These are phyloP conservation scores for Linepithema humile DNA, from an alignment of 1,140 invertebrate genomes.

Conservation along the genomic window DNA sequence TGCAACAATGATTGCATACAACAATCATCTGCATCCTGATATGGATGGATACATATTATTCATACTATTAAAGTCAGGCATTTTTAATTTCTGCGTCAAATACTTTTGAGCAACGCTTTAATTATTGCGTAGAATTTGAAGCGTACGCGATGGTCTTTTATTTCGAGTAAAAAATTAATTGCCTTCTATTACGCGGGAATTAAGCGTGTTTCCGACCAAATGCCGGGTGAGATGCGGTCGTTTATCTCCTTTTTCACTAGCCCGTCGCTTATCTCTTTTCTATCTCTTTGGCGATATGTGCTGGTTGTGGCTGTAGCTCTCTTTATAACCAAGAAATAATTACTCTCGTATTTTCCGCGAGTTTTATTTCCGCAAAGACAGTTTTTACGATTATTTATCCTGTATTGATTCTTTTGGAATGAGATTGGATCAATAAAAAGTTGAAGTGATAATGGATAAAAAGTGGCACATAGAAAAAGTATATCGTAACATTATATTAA, in stretches of 20 bases:
- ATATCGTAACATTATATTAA: too few species aligned
- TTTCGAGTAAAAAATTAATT: slow-evolving; percentile 43
- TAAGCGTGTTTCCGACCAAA: slow-evolving; percentile 17
- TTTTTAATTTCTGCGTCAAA: not conserved
- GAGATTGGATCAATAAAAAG: not conserved
- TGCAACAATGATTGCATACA: too few species aligned
- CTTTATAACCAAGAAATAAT: slow-evolving; percentile 32
- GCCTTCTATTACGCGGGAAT: slow-evolving; percentile 20
- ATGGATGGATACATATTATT: too few species aligned
- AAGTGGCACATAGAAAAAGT: not conserved
- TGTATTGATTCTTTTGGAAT: not conserved
- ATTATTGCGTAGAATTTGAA: not conserved
- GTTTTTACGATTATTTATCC: slow-evolving; percentile 24
- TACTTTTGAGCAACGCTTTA: not conserved
- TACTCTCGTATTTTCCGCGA: not conserved
- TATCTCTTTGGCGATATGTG: slow-evolving; percentile 1
- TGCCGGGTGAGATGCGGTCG: slow-evolving; percentile 3
- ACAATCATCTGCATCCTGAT: too few species aligned
- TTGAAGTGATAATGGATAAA: not conserved
- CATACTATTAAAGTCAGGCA: not conserved
- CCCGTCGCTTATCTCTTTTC: not conserved
- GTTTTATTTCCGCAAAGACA: slow-evolving; percentile 20
- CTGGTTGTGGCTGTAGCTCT: slow-evolving; percentile 17
- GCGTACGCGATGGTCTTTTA: not conserved
- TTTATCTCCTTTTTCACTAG: not conserved